Evolutionary conservation across 2,888 invertebrate species (phyloP).

Genomic region (Odontothrips loti): DNA sequence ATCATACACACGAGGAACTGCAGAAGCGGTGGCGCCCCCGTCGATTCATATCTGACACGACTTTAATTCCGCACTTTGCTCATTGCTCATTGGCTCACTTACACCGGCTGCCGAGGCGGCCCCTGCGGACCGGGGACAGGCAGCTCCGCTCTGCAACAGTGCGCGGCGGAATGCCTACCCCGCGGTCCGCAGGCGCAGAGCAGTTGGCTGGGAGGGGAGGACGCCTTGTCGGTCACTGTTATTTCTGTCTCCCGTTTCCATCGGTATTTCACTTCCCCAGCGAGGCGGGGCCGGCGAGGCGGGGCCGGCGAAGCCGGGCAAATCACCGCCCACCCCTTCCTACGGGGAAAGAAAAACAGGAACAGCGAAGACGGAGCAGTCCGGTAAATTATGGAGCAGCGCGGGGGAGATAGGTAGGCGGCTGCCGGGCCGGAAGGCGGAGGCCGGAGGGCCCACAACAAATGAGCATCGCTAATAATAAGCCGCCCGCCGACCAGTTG

Average conservation of each 20-base stretch:
- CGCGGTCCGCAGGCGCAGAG: neutral
- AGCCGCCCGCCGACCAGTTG: slow-evolving; percentile 17
- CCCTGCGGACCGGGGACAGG: neutral
- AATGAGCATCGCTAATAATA: slow-evolving; percentile 23
- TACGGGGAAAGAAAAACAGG: neutral
- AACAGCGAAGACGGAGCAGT: neutral
- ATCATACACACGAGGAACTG: no score
- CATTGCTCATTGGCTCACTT: no score
- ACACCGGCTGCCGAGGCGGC: no score
- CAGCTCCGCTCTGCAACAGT: neutral
- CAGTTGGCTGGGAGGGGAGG: no score
- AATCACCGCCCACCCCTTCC: neutral
- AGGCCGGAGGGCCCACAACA: neutral
- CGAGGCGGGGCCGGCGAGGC: no score
- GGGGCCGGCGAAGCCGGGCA: neutral
- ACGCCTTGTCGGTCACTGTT: no score
- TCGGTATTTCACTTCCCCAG: no score
- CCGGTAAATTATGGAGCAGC: neutral
- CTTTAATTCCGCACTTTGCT: no score
- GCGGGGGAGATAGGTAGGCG: neutral
- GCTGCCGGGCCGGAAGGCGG: neutral
- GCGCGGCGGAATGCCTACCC: neutral
- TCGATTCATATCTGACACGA: no score
- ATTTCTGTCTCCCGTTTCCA: no score
- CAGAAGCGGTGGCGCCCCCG: no score